Conservation (phyloP, 1,140 invertebrate species). For the Bombus ignitus region DNA sequence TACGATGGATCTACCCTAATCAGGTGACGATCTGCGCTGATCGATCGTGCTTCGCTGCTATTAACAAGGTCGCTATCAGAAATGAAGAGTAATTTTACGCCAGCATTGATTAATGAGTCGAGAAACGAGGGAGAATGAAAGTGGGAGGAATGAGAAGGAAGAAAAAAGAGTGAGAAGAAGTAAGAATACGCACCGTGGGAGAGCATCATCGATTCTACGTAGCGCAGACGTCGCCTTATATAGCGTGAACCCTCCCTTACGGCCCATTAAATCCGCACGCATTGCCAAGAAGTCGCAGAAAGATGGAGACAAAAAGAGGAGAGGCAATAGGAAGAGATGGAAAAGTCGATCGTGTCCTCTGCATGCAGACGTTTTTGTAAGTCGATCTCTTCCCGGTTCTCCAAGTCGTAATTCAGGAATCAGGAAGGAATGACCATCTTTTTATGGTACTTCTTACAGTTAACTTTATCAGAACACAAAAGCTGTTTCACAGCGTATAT, state of each 20-base stretch:
- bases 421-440: background rate
- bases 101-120: slow-evolving; percentile 43
- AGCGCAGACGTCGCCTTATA: slow-evolving; percentile 48
- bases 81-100: slow-evolving; percentile 42
- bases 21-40: slow-evolving; percentile 44
- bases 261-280: slow-evolving; percentile 57
- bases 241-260: slow-evolving; percentile 52
- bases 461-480: background rate
- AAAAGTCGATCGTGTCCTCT: slow-evolving; percentile 12
- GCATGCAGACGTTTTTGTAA: background rate
- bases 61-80: slow-evolving; percentile 42
- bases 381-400: background rate
- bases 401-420: background rate
- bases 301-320: slow-evolving; percentile 30
- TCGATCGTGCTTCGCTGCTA: slow-evolving; percentile 35
- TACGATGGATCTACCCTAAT: slow-evolving; percentile 24
- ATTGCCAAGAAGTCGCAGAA: slow-evolving; percentile 54
- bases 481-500: no score
- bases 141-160: no score
- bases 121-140: background rate
- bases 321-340: slow-evolving; percentile 7
- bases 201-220: slow-evolving; percentile 56
- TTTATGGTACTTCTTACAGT: background rate
- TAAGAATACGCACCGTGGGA: slow-evolving; percentile 27
- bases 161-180: background rate